Base-by-base conservation (phyloP, 2,888 invertebrate species). In the Drosophila koepferae region DNA sequence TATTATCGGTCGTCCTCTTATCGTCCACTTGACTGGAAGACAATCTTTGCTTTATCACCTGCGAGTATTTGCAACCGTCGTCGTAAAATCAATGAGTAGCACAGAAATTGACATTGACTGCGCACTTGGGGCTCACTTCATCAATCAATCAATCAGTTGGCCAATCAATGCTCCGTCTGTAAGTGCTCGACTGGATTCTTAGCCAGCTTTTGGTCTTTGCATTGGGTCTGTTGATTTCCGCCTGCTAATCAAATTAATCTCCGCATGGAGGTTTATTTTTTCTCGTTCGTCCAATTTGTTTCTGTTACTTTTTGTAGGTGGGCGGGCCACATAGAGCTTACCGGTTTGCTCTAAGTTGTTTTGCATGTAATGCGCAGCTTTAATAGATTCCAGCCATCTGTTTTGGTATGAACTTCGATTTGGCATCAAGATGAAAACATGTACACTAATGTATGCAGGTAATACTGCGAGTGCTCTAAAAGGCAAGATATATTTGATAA, bases 221-320 rank as follows among this genome's bases (percentile, higher is more conserved):
- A 43, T 40, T 62, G 44, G 40, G 63, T 46, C 59, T 58, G 28
- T 48, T 55, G 68, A 70, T 77, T 87, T 85, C 88, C 85, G 85
- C 81, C 71, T 80, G 82, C 77, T 82, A 85, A 85, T 85, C 85
- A 81, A 87, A 81, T 77, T 81, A 81, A 79, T 81, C 77, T 76
- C 73, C 43, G 55, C 62, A 55, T 71, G 62, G 48, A 36, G 54
- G 64, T 63, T 60, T 44, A 46, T 61, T 38, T 61, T 51, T 43
- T 48, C 34, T 60, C 23, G 38, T 60, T 64, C 28, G 48, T 53
- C 51, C 40, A 54, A 54, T 54, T 3, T 49, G 46, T 44, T 46
- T 34, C 63, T 59, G 41, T 41, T 51, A 58, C 12, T 8, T 28
- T 41, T 65, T 63, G 41, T 44, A 54, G 62, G 77, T 78, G 74